phyloP scores from a whole-genome alignment of 2,113 vertebrate genomes.

The Gavia stellata region DNA sequence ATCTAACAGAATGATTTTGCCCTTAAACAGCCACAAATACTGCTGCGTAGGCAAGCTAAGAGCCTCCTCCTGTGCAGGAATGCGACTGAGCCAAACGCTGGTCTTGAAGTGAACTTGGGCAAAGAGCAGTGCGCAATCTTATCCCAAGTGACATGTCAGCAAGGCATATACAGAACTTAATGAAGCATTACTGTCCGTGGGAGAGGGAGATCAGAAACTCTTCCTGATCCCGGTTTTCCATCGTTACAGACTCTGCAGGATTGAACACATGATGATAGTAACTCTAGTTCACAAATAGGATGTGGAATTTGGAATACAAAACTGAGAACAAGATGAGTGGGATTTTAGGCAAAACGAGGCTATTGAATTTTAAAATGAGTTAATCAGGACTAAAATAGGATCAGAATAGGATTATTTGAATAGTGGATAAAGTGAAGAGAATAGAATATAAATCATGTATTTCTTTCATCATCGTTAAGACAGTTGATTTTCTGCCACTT shows the following conservation, averaged over 20 bases:
- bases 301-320: not conserved
- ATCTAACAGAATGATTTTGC: not conserved
- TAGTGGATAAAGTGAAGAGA: not conserved
- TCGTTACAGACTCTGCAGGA: not conserved
- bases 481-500: not conserved
- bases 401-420: not conserved
- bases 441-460: not conserved
- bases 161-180: not conserved
- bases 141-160: not conserved
- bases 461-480: not conserved
- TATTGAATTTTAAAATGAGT: not conserved
- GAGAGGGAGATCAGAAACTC: not conserved
- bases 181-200: not conserved
- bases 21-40: not conserved
- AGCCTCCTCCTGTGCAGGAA: not conserved
- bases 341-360: not conserved
- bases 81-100: accelerated
- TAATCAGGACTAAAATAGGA: not conserved
- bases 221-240: not conserved
- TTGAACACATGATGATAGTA: not conserved
- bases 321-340: not conserved
- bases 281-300: not conserved
- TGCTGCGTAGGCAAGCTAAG: not conserved
- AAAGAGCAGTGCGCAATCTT: not conserved
- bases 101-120: not conserved